Percentiles rank a stretch among this genome's conserved stretches.
Conservation (phyloP, 1,140 invertebrate genomes). For the Achroia grisella region DNA sequence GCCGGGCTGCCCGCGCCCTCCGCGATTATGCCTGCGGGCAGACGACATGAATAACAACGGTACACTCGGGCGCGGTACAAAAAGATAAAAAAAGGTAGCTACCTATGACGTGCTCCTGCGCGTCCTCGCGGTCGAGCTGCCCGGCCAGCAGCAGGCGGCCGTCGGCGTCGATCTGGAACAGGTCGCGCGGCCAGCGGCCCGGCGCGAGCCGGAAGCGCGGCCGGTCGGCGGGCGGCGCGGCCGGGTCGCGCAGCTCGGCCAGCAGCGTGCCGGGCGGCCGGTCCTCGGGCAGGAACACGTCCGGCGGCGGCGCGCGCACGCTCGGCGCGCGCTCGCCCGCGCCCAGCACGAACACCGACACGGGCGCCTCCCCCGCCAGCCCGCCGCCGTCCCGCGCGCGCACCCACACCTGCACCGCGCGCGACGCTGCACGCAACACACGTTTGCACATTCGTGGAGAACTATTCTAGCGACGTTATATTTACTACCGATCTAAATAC, state of each 20-base stretch:
- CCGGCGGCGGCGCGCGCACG: conserved; percentile 81
- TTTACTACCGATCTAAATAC: too few species aligned
- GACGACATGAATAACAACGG: too few species aligned
- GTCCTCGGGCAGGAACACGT: conserved; percentile 87
- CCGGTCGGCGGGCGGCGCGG: background rate
- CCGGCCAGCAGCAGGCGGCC: conserved; percentile 83
- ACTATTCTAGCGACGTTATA: too few species aligned
- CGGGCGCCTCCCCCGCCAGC: conserved; percentile 81
- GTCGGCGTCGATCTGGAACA: conserved; percentile 83
- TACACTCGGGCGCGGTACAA: too few species aligned
- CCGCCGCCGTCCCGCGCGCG: conserved; percentile 86
- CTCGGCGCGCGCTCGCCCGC: conserved; percentile 80
- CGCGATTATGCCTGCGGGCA: conserved; percentile 77
- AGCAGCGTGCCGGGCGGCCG: conserved; percentile 64
- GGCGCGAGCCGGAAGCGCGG: conserved; percentile 80
- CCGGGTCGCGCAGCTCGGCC: conserved; percentile 73
- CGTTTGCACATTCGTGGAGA: background rate
- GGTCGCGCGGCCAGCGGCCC: conserved; percentile 72
- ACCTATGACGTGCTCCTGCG: conserved; percentile 82
- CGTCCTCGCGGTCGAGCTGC: conserved; percentile 85
- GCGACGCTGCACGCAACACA: conserved; percentile 77
- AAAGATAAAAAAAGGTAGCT: too few species aligned
- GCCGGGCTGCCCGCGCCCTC: conserved; percentile 85
- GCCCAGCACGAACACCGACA: conserved; percentile 85
- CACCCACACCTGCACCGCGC: conserved; percentile 92